Evolutionary conservation across 2,888 invertebrate genomes (phyloP), one percentile per base, ranked within the genome.

Genomic region (Cylindroiulus punctatus): DNA sequence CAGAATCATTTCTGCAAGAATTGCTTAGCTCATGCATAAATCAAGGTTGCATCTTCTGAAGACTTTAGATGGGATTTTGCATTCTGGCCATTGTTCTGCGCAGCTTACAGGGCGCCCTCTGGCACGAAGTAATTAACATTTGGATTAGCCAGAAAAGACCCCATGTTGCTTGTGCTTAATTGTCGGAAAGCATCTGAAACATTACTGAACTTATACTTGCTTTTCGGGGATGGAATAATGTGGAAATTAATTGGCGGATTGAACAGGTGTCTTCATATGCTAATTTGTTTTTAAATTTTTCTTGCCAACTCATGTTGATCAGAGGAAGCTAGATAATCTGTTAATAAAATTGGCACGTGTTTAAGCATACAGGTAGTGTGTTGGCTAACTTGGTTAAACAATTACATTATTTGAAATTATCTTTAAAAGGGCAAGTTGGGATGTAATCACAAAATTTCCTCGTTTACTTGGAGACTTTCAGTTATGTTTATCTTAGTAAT

Each of bases 1-100:
- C 30, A 8, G 30, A 76, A 30, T 30, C 14, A 76, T 4, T 76
- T 76, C 30, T 30, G 26, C 76, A 76, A 76, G 26, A 76, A 26
- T 76, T 76, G 76, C 52, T 52, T n/a, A 52, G 52, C 52, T n/a
- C 52, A n/a, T n/a, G n/a, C 57, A 65, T 65, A 65, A 65, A 65
- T 65, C 57, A 65, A 22, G 22, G 57, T 65, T 65, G 57, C 57
- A 65, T 65, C 57, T 65, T 65, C 19, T 22, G 8, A 22, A 65
- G 8, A 65, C 76, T 1, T 76, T 76, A 30, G 12, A 30, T 17
- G 76, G 14, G 76, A 17, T 14, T 30, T 52, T 76, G 7, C 10
- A 26, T 7, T 76, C 17, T n/a, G 4, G 52, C 52, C 26, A 30
- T 76, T 76, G 76, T 26, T 30, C 76, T 76, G 26, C 8, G 14